Base-by-base conservation (phyloP, 2,113 vertebrate genomes). In the Chaenocephalus aceratus region DNA sequence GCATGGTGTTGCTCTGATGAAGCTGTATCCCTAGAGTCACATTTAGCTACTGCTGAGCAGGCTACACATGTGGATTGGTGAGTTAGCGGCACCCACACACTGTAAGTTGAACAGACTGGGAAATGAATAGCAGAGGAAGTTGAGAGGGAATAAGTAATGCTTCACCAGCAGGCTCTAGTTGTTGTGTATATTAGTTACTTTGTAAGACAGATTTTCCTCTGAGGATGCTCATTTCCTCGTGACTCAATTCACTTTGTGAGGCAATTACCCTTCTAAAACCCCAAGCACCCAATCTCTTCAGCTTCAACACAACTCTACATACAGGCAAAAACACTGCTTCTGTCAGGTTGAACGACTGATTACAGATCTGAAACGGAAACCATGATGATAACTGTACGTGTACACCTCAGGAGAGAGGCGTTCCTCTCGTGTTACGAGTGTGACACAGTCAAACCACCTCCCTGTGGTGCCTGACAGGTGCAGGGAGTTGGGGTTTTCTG, bases 21-120 rank as follows among this genome's bases (percentile, higher is more conserved):
- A 93, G 93, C 93, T 85, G 80, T 86, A 86, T 93, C 93, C 93
- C 93, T 72, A 92, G 93, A 93, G 94, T 88, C 92, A 91, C 93
- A 94, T 92, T 95, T 90, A 91, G 88, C 85, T 88, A 90, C 87
- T 91, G 89, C 88, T 90, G 88, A 90, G 90, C 89, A 90, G 90
- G 91, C 93, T 93, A 90, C 87, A 86, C 89, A 86, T 79, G 77
- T 80, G 67, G 80, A 85, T 79, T 83, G 80, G 78, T 80, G 88
- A 91, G 89, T 90, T 91, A 91, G 90, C 83, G 69, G 92, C 92
- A 92, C 87, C 92, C 92, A 93, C 92, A 91, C 91, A 84, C 84
- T 91, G 80, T 85, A 93, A 90, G 89, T 86, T 86, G 89, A 93
- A 90, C 88, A 84, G 77, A 89, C 85, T 91, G 83, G 80, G 85